Base-by-base conservation (phyloP, 2,797 vertebrate species). In the Danio jaintianensis region DNA sequence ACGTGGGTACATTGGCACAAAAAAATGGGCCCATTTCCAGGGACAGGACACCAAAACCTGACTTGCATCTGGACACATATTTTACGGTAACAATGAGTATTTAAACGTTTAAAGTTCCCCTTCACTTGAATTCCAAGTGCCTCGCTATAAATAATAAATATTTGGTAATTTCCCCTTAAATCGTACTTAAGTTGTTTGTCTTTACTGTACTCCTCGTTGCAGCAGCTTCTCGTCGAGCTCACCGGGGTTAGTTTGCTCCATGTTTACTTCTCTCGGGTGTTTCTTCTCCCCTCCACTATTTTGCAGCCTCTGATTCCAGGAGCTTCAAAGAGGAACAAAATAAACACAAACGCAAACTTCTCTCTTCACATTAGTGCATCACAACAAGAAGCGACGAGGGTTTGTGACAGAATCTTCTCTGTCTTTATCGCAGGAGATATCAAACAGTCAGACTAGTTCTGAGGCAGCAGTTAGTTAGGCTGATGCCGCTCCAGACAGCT, bases 401-500 rank as follows among this genome's bases (percentile, higher is more conserved):
- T 75, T 63, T 40, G 79, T 73, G 81, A 78, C 62, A 84, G 75
- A 73, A 74, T 76, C 78, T 63, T 73, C 76, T 63, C 52, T 58
- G 66, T 68, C 61, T 58, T 81, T 72, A 59, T 66, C 53, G 71
- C 82, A 47, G 8, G 75, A 84, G 73, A 70, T 84, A 87, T 86
- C 84, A 88, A 84, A 85, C 80, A 84, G 72, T 78, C 72, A 78
- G 74, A 78, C 79, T 85, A 85, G 82, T 83, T 83, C 76, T 86
- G 76, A 86, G 87, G 83, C 85, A 63, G 85, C 82, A 86, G 84
- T 86, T 82, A 87, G 83, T 88, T 85, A 85, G 83, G 87, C 45
- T 81, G 85, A 85, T 85, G 81, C 83, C 70, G 72, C 69, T 82
- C 85, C 81, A 87, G 86, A 86, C 89, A 88, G 91, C 90, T 88